phyloP scores from a whole-genome alignment of 2,888 invertebrate genomes.

The Torymus tubicola region DNA sequence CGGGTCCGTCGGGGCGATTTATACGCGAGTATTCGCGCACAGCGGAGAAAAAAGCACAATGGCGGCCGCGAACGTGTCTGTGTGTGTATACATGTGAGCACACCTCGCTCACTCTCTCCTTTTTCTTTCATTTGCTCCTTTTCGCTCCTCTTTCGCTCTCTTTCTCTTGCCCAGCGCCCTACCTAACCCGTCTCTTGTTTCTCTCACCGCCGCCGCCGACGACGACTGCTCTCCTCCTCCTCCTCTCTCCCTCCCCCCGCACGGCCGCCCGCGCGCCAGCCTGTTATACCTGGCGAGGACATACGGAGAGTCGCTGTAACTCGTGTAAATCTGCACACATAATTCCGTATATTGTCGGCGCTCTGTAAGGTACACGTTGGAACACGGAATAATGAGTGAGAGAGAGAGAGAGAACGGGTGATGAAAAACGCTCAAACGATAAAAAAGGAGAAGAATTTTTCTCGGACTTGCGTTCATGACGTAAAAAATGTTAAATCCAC shows the following conservation, averaged over 20 bases:
- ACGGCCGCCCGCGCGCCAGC: slow-evolving; percentile 2
- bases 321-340: slow-evolving; percentile 50
- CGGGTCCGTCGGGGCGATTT: slow-evolving; percentile 49
- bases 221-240: too few species aligned
- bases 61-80: slow-evolving; percentile 35
- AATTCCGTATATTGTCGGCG: slow-evolving; percentile 47
- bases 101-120: slow-evolving; percentile 25
- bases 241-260: neutral
- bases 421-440: slow-evolving; percentile 12
- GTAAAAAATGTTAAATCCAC: neutral
- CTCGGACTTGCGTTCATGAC: neutral
- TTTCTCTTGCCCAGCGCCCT: neutral
- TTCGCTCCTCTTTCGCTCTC: slow-evolving; percentile 26
- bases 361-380: slow-evolving; percentile 24
- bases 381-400: slow-evolving; percentile 32
- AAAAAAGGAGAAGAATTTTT: slow-evolving; percentile 7
- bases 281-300: slow-evolving; percentile 42
- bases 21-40: slow-evolving; percentile 45
- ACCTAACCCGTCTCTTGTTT: slow-evolving; percentile 38
- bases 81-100: neutral
- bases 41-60: slow-evolving; percentile 53
- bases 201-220: neutral
- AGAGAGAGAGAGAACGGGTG: slow-evolving; percentile 14
- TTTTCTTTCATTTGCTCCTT: slow-evolving; percentile 44
- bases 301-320: slow-evolving; percentile 24